These are phyloP conservation scores for Parauchenoglanis punctatus DNA, from an alignment of 2,797 vertebrate genomes.

Conservation along the genomic window DNA sequence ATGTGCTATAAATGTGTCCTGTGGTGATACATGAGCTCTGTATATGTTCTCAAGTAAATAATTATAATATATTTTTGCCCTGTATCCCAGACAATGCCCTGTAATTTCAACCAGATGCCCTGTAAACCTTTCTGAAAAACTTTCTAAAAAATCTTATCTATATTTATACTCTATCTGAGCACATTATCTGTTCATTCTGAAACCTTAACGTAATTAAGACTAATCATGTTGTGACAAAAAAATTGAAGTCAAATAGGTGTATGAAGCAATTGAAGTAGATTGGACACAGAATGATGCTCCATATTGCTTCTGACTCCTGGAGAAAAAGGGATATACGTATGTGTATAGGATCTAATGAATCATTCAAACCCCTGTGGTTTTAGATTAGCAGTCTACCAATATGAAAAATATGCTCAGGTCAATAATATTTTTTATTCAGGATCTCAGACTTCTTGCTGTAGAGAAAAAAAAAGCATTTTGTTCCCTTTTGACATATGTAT, in stretches of 20 bases:
- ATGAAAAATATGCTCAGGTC: background rate
- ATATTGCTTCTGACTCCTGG: background rate
- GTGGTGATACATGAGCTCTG: background rate
- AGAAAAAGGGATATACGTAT: background rate
- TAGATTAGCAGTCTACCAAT: conserved; percentile 16
- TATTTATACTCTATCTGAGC: background rate
- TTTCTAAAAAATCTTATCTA: background rate
- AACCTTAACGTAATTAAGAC: background rate
- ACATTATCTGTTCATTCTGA: background rate
- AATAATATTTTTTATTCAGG: background rate
- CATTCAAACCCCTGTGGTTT: conserved; percentile 2
- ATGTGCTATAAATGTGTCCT: background rate
- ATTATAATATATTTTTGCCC: background rate
- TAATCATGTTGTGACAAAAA: background rate
- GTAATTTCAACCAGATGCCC: background rate
- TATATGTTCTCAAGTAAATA: background rate
- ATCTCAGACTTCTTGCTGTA: background rate
- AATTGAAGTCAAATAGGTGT: background rate
- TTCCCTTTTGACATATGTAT: background rate
- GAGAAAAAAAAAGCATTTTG: background rate
- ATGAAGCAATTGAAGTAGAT: background rate
- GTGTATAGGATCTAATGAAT: background rate
- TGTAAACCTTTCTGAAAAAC: background rate
- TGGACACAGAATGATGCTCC: background rate
- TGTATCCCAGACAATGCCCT: background rate